A percentile compares a stretch with the other conserved stretches of the same genome.
Evolutionary conservation across 2,888 invertebrate genomes (phyloP).

Genomic region (Micoletzkya japonica): DNA sequence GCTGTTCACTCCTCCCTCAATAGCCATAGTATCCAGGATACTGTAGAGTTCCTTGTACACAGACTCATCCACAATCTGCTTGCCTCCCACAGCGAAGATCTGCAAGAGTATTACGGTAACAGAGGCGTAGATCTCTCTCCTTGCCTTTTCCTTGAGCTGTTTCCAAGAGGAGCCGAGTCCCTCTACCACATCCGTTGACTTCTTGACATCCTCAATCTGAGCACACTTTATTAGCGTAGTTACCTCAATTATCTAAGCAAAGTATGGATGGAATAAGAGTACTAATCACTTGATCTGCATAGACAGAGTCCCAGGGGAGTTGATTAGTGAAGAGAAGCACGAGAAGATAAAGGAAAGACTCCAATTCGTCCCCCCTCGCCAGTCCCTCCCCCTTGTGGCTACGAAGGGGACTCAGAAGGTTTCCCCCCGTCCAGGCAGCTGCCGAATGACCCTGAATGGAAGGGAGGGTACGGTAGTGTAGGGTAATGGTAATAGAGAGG

Average conservation of each 20-base stretch:
- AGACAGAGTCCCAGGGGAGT: conserved; percentile 45
- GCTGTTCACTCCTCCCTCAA: conserved; percentile 34
- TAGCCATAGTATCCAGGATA: conserved; percentile 7
- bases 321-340: conserved; percentile 40
- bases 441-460: conserved; percentile 1
- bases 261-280: not conserved
- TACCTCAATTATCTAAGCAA: not conserved
- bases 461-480: conserved; percentile 2
- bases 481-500: too few relatives aligned
- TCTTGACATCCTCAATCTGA: conserved; percentile 30
- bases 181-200: conserved; percentile 7
- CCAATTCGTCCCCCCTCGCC: conserved; percentile 41
- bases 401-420: conserved; percentile 42
- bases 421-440: conserved; percentile 36
- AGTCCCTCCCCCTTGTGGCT: conserved; percentile 28
- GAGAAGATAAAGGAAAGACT: conserved; percentile 48
- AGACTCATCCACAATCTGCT: conserved; percentile 1
- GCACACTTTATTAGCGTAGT: not conserved
- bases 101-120: not conserved
- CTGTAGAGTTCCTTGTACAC: conserved; percentile 32
- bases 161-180: conserved; percentile 21
- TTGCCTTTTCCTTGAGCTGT: conserved; percentile 3
- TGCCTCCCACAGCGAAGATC: not conserved
- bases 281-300: conserved; percentile 30
- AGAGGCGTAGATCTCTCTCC: not conserved